These are phyloP conservation scores for Glareola pratincola DNA, from an alignment of 2,113 vertebrate species.

Conservation along the genomic window DNA sequence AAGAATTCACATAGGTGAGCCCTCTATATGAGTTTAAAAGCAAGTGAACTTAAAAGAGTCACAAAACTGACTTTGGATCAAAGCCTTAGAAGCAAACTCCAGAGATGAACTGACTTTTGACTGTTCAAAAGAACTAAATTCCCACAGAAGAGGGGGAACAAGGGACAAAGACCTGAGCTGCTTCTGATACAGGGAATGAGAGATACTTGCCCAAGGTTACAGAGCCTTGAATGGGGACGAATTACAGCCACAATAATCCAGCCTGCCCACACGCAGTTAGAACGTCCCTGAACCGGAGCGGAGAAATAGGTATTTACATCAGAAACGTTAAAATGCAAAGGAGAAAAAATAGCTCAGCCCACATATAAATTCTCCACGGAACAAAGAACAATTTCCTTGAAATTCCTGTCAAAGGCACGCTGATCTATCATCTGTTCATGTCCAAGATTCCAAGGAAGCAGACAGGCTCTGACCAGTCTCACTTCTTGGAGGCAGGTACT, in stretches of 20 bases:
- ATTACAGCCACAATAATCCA: not conserved
- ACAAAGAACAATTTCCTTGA: not conserved
- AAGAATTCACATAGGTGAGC: not conserved
- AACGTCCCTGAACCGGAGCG: not conserved
- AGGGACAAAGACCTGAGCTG: not conserved
- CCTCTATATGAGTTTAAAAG: not conserved
- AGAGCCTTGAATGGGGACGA: not conserved
- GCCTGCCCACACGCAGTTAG: not conserved
- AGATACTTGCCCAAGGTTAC: not conserved
- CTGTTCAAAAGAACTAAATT: not conserved
- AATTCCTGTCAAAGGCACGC: not conserved
- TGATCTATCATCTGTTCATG: conserved; percentile 45
- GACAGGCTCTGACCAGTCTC: not conserved
- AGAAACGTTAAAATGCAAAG: not conserved
- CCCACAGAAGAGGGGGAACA: not conserved
- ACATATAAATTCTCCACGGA: not conserved
- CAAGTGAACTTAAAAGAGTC: not conserved
- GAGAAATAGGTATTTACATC: not conserved
- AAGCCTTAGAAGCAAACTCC: not conserved
- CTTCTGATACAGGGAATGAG: not conserved
- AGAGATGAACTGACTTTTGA: not conserved
- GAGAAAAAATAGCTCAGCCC: conserved; percentile 3
- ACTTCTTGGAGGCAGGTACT: not conserved
- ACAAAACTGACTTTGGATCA: not conserved
- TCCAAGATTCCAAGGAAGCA: not conserved